Conservation (phyloP, 2,113 vertebrate genomes). For the Bos indicus region DNA sequence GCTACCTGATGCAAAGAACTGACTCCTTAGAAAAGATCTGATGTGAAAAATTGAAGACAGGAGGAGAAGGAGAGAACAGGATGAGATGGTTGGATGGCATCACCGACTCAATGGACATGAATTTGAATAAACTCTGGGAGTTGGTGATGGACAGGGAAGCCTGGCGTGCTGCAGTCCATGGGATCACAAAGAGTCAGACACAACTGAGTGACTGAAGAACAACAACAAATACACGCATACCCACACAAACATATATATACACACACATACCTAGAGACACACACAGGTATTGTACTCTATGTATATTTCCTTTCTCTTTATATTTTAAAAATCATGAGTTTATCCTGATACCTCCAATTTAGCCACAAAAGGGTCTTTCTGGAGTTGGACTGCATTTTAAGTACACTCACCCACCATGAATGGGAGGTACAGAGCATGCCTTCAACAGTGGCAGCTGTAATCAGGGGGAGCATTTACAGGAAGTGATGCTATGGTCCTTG, state of each 20-base stretch:
- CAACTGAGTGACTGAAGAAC: neutral
- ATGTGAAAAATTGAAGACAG: neutral
- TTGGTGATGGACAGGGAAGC: neutral
- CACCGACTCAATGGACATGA: neutral
- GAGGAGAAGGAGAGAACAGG: neutral
- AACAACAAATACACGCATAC: neutral
- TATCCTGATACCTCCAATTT: neutral
- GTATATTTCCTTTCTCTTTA: neutral
- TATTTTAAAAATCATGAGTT: neutral
- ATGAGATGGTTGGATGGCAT: neutral
- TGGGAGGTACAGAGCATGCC: neutral
- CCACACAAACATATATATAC: neutral
- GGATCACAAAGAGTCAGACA: neutral
- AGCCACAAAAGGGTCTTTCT: neutral
- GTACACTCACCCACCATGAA: neutral
- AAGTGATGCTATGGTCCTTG: neutral
- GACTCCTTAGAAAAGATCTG: neutral
- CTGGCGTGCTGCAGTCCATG: neutral
- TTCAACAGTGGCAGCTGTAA: neutral
- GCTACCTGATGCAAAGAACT: neutral
- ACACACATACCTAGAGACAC: neutral
- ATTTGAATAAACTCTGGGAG: neutral
- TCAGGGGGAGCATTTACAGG: neutral
- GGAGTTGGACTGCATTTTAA: neutral
- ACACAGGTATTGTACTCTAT: neutral